phyloP scores from a whole-genome alignment of 2,797 vertebrate species.

The Muscicapa comitata region DNA sequence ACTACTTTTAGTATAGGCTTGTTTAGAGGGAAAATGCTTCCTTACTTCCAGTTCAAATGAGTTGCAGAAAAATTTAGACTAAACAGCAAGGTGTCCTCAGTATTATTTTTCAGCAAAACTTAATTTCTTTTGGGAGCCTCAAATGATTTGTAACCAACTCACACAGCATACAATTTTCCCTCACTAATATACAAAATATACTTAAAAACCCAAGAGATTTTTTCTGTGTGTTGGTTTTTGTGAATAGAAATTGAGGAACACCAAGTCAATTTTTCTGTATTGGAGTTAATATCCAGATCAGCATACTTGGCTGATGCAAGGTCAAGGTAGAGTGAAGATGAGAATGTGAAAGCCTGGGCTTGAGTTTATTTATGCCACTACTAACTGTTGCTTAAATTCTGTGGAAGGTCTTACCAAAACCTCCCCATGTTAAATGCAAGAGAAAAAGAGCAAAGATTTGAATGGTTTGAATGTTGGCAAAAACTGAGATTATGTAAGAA shows the following conservation, averaged over 20 bases:
- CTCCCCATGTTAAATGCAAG: background rate
- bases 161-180: background rate
- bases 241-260: background rate
- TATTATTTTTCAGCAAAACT: background rate
- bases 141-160: background rate
- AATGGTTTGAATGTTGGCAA: background rate
- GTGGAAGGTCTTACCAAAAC: background rate
- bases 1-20: background rate
- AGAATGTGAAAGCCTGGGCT: background rate
- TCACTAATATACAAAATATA: background rate
- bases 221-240: background rate
- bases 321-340: background rate
- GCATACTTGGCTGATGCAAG: background rate
- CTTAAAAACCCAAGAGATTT: background rate
- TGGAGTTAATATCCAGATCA: background rate
- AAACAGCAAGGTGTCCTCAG: background rate
- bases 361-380: background rate
- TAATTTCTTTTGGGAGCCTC: background rate
- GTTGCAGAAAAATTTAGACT: background rate
- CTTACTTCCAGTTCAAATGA: background rate
- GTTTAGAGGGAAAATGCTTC: background rate
- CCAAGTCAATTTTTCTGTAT: background rate
- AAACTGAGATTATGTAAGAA: background rate
- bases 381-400: background rate
- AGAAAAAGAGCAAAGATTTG: background rate